These are phyloP conservation scores for Neuroterus valhalla DNA, from an alignment of 1,140 invertebrate genomes.

Conservation along the genomic window DNA sequence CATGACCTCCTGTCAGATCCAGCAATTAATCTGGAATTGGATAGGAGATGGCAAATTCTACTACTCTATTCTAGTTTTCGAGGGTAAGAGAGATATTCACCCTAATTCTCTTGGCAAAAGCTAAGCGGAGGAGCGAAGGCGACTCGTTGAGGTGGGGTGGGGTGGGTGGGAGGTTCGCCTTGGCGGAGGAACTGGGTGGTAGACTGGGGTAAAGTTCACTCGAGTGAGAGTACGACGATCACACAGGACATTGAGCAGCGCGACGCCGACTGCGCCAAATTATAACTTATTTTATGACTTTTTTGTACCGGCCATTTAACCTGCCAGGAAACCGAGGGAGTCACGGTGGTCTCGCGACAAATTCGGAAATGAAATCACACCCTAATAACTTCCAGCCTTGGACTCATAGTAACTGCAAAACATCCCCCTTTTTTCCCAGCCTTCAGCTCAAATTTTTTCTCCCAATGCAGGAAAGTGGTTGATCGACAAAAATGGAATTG, in stretches of 20 bases:
- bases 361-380: constrained; percentile 73
- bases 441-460: constrained; percentile 32
- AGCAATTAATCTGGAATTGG: constrained; percentile 72
- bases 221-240: constrained; percentile 73
- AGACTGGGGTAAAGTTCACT: constrained; percentile 67
- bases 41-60: constrained; percentile 52
- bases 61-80: constrained; percentile 44
- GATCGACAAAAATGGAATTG: not conserved
- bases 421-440: not conserved
- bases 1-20: constrained; percentile 63
- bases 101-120: constrained; percentile 58
- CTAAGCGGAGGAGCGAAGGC: constrained; percentile 40
- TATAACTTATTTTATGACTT: constrained; percentile 77
- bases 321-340: constrained; percentile 45
- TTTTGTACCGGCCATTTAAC: constrained; percentile 75
- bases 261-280: constrained; percentile 73
- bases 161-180: not conserved
- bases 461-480: not conserved
- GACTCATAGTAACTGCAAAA: constrained; percentile 7
- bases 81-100: constrained; percentile 39
- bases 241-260: constrained; percentile 75
- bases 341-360: constrained; percentile 62
- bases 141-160: constrained; percentile 12
- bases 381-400: constrained; percentile 70
- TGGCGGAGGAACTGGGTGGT: not conserved